Conservation (phyloP, 1,140 invertebrate genomes). For the Papilio helenus region DNA sequence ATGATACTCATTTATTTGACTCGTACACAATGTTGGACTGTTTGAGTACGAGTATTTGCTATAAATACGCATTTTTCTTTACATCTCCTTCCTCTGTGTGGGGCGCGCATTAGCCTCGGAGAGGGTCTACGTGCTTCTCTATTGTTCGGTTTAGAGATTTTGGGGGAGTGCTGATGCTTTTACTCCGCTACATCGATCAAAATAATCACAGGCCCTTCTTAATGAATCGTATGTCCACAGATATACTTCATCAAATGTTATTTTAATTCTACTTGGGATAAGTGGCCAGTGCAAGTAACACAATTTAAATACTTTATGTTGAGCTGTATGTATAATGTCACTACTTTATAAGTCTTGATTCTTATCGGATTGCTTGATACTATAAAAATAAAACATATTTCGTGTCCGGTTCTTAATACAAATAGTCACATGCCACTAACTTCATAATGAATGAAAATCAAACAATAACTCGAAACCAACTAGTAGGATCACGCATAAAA, state of each 20-base stretch:
- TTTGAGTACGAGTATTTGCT: conserved; percentile 83
- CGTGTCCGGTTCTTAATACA: background rate
- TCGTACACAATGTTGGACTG: conserved; percentile 82
- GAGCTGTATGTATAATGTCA: background rate
- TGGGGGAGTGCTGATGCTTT: conserved; percentile 78
- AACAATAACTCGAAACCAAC: conserved; percentile 51
- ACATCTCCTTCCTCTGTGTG: conserved; percentile 78
- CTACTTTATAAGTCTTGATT: too few species aligned
- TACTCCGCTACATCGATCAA: conserved; percentile 79
- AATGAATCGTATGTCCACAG: conserved; percentile 76
- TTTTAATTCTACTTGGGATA: background rate
- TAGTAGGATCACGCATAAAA: conserved; percentile 73
- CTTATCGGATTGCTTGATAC: background rate
- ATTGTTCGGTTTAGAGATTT: conserved; percentile 81
- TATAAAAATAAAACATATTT: background rate
- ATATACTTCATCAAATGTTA: conserved; percentile 46
- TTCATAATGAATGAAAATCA: conserved; percentile 46
- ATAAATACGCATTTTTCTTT: conserved; percentile 83
- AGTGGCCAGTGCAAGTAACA: background rate
- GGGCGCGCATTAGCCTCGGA: conserved; percentile 79
- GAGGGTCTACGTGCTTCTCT: conserved; percentile 77
- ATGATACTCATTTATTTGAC: conserved; percentile 82
- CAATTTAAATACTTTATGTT: too few species aligned
- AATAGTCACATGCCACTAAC: conserved; percentile 9
- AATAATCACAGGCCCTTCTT: conserved; percentile 76